phyloP scores from a whole-genome alignment of 2,113 vertebrate species.

The Leptosomus discolor region DNA sequence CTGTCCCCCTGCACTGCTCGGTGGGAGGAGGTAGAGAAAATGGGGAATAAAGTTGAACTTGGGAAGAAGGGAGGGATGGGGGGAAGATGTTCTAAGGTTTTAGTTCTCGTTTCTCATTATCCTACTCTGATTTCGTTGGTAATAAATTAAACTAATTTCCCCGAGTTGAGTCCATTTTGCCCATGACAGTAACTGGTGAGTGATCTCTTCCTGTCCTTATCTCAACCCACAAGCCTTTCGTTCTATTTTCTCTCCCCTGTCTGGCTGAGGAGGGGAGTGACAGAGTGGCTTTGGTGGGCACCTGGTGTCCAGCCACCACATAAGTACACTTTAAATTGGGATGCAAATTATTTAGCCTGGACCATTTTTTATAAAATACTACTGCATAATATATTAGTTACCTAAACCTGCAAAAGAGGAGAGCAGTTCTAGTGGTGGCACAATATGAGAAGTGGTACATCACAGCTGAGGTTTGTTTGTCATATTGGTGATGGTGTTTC shows the following conservation, averaged over 20 bases:
- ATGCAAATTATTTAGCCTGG: background rate
- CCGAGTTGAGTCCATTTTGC: background rate
- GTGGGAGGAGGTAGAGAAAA: background rate
- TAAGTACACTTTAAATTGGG: background rate
- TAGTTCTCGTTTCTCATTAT: background rate
- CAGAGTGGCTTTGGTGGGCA: background rate
- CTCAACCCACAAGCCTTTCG: background rate
- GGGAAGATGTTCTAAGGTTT: background rate
- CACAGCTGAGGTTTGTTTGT: background rate
- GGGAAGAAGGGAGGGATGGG: background rate
- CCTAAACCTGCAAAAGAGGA: background rate
- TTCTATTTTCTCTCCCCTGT: background rate
- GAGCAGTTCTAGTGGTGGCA: background rate
- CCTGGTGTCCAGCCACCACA: background rate
- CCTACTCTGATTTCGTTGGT: background rate
- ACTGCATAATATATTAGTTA: background rate
- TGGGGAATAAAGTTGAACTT: background rate
- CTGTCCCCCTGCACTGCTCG: background rate
- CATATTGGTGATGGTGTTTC: background rate
- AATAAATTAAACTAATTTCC: background rate
- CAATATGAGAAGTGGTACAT: background rate
- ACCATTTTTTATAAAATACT: background rate
- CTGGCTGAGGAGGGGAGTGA: background rate
- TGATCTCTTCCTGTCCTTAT: background rate
- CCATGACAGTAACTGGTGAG: background rate